Evolutionary conservation across 2,888 invertebrate species (phyloP).

Genomic region (Limnephilus marmoratus): DNA sequence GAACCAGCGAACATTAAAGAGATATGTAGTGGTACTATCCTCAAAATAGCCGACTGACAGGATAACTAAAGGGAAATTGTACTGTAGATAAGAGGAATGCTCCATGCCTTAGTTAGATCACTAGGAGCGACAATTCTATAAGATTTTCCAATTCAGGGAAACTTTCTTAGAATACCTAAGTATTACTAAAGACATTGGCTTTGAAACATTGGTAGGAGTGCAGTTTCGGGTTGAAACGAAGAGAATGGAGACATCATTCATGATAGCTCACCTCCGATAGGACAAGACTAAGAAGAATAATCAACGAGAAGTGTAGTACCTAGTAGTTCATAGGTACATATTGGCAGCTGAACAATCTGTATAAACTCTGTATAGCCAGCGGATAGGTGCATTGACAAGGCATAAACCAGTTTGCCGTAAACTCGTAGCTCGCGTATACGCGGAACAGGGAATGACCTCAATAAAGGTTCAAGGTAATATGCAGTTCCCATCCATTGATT

Average conservation of each 20-base stretch:
- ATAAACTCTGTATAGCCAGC: background rate
- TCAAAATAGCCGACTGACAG: background rate
- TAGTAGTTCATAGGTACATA: background rate
- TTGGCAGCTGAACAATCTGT: background rate
- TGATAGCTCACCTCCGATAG: background rate
- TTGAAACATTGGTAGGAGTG: background rate
- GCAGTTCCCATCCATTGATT: background rate
- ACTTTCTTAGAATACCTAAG: background rate
- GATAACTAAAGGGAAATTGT: background rate
- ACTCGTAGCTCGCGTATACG: background rate
- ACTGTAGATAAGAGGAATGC: background rate
- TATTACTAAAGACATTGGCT: background rate
- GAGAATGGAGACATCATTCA: background rate
- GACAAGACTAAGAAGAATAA: background rate
- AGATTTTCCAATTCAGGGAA: background rate
- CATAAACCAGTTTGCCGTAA: constrained; percentile 17
- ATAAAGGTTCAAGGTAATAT: constrained; percentile 3
- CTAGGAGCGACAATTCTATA: background rate
- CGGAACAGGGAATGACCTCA: constrained; percentile 31
- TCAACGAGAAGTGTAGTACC: background rate
- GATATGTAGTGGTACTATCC: background rate
- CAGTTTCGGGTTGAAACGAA: background rate
- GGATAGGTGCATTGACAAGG: background rate
- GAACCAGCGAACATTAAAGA: too few species aligned
- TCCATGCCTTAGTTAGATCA: background rate